Base-by-base conservation (phyloP, 2,797 vertebrate genomes). In the Australoheros facetus region DNA sequence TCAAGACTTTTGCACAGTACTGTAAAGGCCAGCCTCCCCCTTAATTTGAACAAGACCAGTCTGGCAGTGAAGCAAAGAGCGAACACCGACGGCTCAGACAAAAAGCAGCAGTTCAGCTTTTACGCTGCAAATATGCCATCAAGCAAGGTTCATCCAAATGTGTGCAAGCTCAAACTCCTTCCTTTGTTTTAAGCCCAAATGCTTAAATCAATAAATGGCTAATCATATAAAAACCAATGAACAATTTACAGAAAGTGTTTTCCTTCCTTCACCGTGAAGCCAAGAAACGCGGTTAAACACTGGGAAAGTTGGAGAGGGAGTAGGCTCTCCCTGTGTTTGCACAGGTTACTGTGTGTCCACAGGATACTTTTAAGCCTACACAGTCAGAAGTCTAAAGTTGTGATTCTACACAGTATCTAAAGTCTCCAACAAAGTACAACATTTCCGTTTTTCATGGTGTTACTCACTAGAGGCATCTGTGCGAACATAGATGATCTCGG, bases 401-500 rank as follows among this genome's bases (percentile, higher is more conserved):
- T 30, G 28, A 30, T 30, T 30, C 28, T 30, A 30, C 28, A 30
- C 28, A 30, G 28, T 30, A 30, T 30, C 28, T 32, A 32, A 32
- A 32, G 32, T 32, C 32, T 32, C 32, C 32, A 26, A 39, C 69
- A 32, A 48, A 16, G 4, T 3, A 16, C 21, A 34, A 60, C 45
- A 1, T 56, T 42, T 45, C 11, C 23, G 7, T 30, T 1, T 71
- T 23, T 71, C 12, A 6, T n/a, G 1, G 3, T 10, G 10, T 32
- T 10, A 96, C 98, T 96, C 87, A 99, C 98, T 96, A 1, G 96
- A 96, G 83, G 98, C 97, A 0, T 96, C 95, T 76, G 98, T 99
- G 83, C 97, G 96, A 73, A 99, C 93, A 1, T 99, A 99, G 92
- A 98, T 97, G 90, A 99, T 99, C 74, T 98, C 93, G 1, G 97